These are phyloP conservation scores for Lota lota DNA, from an alignment of 2,113 vertebrate species.

Conservation along the genomic window DNA sequence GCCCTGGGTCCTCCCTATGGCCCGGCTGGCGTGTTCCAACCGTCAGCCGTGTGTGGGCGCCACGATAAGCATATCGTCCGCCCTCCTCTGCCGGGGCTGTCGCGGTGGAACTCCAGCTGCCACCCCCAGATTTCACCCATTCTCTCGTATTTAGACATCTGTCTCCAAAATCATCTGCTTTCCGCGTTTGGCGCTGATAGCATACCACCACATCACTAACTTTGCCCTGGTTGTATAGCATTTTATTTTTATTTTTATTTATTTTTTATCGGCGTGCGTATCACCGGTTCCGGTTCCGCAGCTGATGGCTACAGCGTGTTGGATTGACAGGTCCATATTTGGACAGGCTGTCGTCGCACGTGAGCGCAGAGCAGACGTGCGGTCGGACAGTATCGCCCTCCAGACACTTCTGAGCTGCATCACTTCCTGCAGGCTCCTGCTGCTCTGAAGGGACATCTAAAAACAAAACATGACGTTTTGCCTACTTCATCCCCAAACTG, in stretches of 20 bases:
- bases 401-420: slow-evolving; percentile 11
- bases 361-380: neutral
- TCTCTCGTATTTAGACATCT: too few species aligned
- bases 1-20: slow-evolving; percentile 54
- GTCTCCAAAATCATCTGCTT: neutral
- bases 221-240: too few species aligned
- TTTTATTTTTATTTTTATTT: too few species aligned
- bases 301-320: slow-evolving; percentile 15
- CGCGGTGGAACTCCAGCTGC: slow-evolving; percentile 47
- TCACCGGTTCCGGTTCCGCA: slow-evolving; percentile 6
- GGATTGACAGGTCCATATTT: slow-evolving; percentile 39
- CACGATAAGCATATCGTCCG: slow-evolving; percentile 87
- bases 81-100: slow-evolving; percentile 50
- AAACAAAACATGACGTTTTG: too few species aligned
- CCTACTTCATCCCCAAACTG: too few species aligned
- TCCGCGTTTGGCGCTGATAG: neutral
- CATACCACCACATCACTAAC: too few species aligned
- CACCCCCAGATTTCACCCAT: slow-evolving; percentile 80
- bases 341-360: slow-evolving; percentile 1
- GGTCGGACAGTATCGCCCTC: slow-evolving; percentile 16
- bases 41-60: slow-evolving; percentile 75
- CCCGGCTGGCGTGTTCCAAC: slow-evolving; percentile 53
- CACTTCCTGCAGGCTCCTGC: slow-evolving; percentile 6
- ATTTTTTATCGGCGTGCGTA: neutral
- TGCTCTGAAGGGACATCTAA: too few species aligned